Evolutionary conservation across 2,113 vertebrate species (phyloP), one percentile per base, ranked within the genome.

Genomic region (Elaphurus davidianus): DNA sequence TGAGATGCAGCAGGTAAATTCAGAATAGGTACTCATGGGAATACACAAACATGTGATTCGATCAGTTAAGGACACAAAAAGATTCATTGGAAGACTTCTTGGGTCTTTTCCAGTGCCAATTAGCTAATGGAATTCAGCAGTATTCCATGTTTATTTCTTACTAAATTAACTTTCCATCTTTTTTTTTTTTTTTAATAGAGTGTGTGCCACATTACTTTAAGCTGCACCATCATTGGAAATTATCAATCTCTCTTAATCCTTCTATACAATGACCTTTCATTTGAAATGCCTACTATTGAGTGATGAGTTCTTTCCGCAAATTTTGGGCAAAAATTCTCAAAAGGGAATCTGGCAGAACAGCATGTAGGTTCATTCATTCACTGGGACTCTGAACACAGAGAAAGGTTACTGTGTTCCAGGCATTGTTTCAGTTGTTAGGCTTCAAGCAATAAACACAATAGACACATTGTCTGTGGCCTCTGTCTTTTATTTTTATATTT

Each of bases 21-120:
- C 27, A 67, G 33, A 27, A 33, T 7, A 13, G 2, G 3, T 67
- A 14, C 9, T 47, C 7, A 13, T 2, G 3, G 55, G 23, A 15
- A 64, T 23, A 7, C 16, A 90, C 15, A 25, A 27, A 12, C 5
- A 6, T 17, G 47, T 12, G 23, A 5, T 15, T 55, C 11, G 3
- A 62, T 55, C 9, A 27, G n/a, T 17, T 13, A 11, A 27, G 13
- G 25, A 43, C 4, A 21, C 1, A 17, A 59, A 19, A 2, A 16
- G 15, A 55, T 14, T 23, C 15, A 6, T 1, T 30, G 1, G n/a
- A 76, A 28, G 40, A 1, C 1, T 0, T 43, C 5, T 5, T 59
- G 33, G 0, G 2, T 33, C 12, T 59, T 85, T 62, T 64, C 13
- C 67, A 36, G 13, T 60, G 17, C 14, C 12, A 27, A 2, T 40